These are phyloP conservation scores for Parus major DNA, from an alignment of 2,113 vertebrate species.

Conservation along the genomic window DNA sequence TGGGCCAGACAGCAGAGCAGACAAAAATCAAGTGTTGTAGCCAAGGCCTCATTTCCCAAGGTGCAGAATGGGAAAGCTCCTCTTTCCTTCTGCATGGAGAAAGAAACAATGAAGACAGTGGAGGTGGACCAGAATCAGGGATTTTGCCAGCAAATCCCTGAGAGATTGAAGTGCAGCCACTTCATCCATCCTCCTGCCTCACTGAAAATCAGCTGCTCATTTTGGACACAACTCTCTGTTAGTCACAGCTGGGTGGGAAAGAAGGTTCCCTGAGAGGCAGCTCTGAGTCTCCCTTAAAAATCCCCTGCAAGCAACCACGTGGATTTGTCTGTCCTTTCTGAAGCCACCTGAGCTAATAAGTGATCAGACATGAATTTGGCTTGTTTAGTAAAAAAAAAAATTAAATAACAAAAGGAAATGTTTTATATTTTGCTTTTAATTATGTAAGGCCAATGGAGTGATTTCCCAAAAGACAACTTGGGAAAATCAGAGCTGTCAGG, in stretches of 20 bases:
- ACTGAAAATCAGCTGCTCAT: neutral
- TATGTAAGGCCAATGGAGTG: neutral
- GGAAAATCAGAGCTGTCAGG: neutral
- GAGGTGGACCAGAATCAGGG: neutral
- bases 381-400: neutral
- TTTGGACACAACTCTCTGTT: neutral
- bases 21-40: neutral
- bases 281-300: fast-evolving
- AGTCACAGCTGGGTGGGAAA: neutral
- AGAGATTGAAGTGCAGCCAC: neutral
- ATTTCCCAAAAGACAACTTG: neutral
- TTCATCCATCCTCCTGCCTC: neutral
- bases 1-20: neutral
- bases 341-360: neutral
- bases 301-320: neutral
- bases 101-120: neutral
- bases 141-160: neutral
- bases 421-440: neutral
- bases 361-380: neutral
- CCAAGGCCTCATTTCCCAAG: neutral
- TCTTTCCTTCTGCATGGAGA: neutral
- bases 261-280: neutral
- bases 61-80: neutral
- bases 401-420: neutral
- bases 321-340: neutral